Evolutionary conservation across 2,797 vertebrate genomes (phyloP).

Genomic region (Gambelia wislizenii): DNA sequence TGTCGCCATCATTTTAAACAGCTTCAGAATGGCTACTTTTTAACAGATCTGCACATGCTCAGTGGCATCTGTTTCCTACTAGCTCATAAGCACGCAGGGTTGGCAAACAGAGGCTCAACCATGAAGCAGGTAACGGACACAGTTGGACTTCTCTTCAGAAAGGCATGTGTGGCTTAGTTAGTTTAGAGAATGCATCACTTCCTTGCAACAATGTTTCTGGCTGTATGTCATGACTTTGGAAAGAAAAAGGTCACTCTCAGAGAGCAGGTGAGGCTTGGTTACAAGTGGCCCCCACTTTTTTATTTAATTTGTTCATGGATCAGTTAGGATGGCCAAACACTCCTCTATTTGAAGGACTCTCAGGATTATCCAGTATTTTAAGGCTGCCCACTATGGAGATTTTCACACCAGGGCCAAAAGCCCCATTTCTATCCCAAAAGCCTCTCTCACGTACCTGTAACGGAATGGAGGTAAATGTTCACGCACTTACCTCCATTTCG

Average conservation of each 20-base stretch:
- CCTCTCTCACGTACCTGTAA: too few species aligned
- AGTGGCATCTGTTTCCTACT: background rate
- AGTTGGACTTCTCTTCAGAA: background rate
- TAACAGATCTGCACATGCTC: background rate
- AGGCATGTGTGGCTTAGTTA: background rate
- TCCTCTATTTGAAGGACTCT: background rate
- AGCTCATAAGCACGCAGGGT: background rate
- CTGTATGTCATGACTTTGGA: background rate
- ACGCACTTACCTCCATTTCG: too few species aligned
- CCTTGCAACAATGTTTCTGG: background rate
- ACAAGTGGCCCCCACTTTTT: background rate
- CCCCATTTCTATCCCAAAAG: too few species aligned
- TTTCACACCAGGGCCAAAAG: too few species aligned
- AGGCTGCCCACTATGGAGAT: background rate
- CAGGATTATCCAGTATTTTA: too few species aligned
- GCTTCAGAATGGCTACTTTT: background rate
- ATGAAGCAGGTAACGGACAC: background rate
- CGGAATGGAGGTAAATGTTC: too few species aligned
- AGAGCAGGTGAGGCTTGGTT: background rate
- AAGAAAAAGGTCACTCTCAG: background rate
- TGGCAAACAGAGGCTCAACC: background rate
- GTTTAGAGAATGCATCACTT: background rate
- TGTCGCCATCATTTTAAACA: background rate
- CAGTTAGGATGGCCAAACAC: background rate
- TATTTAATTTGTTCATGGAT: background rate